Evolutionary conservation across 2,888 invertebrate species (phyloP).

Genomic region (Deroplatys truncata): DNA sequence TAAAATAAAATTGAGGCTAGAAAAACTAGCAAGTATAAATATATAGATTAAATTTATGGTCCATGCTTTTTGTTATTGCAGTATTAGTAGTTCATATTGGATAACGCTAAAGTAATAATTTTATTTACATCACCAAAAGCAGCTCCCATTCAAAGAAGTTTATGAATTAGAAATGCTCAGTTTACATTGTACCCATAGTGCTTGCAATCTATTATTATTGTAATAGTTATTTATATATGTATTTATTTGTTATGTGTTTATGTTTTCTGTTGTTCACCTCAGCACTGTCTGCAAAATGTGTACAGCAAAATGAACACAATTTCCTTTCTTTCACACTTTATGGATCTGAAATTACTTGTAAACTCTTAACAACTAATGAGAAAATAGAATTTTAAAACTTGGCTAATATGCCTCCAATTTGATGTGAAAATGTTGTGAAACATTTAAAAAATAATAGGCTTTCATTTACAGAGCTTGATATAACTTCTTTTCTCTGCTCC

Average conservation of each 20-base stretch:
- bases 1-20: not conserved
- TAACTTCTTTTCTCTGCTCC: conserved; percentile 29
- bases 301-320: not conserved
- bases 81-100: not conserved
- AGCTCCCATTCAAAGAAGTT: not conserved
- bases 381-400: not conserved
- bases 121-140: not conserved
- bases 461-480: not conserved
- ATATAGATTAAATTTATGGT: not conserved
- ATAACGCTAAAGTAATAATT: not conserved
- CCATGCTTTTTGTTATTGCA: not conserved
- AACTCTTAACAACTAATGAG: not conserved
- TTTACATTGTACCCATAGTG: not conserved
- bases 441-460: not conserved
- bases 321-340: not conserved
- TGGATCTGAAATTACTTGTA: not conserved
- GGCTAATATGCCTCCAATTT: not conserved
- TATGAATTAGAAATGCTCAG: not conserved
- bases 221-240: no score
- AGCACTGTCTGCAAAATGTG: not conserved
- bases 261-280: no score
- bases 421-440: not conserved
- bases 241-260: no score
- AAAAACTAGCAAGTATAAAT: no score
- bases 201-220: no score